A percentile compares a stretch with the other conserved stretches of the same genome.
These are phyloP conservation scores for Pollimyrus isidori DNA, from an alignment of 2,113 vertebrate species.

Conservation along the genomic window DNA sequence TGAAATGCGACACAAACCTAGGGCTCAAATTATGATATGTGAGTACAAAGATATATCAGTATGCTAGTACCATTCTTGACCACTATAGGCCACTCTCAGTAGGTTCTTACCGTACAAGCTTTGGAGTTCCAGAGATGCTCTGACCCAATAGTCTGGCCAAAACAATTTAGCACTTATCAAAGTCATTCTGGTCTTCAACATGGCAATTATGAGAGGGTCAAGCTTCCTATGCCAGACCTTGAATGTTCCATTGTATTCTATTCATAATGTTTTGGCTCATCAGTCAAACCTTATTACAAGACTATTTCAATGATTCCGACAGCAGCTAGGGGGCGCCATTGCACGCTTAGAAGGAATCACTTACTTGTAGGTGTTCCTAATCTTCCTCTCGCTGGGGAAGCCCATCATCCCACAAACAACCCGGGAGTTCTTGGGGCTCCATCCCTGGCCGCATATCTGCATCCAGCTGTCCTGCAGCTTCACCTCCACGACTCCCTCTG, in stretches of 20 bases:
- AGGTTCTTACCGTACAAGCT: background rate
- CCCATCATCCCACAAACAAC: slow-evolving; percentile 94
- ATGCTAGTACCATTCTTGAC: background rate
- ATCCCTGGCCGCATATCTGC: slow-evolving; percentile 81
- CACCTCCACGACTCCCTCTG: slow-evolving; percentile 85
- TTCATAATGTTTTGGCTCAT: background rate
- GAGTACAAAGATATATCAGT: background rate
- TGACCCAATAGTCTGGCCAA: background rate
- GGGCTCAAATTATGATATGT: background rate
- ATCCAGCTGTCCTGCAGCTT: slow-evolving; percentile 73
- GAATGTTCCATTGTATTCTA: background rate
- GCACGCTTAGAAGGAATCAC: slow-evolving; percentile 21
- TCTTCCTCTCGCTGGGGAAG: slow-evolving; percentile 80
- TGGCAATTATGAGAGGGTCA: background rate
- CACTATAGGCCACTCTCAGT: background rate
- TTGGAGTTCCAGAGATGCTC: background rate
- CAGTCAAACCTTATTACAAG: background rate
- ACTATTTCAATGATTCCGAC: background rate
- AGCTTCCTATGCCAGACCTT: background rate
- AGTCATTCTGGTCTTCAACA: background rate
- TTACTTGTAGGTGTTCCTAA: slow-evolving; percentile 91
- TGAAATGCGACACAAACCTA: background rate
- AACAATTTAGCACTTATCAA: background rate
- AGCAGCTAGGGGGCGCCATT: background rate
- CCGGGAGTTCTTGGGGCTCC: slow-evolving; percentile 74